A percentile compares a stretch with the other conserved stretches of the same genome.
Conservation (phyloP, 1,140 invertebrate species). For the Hirudo medicinalis region DNA sequence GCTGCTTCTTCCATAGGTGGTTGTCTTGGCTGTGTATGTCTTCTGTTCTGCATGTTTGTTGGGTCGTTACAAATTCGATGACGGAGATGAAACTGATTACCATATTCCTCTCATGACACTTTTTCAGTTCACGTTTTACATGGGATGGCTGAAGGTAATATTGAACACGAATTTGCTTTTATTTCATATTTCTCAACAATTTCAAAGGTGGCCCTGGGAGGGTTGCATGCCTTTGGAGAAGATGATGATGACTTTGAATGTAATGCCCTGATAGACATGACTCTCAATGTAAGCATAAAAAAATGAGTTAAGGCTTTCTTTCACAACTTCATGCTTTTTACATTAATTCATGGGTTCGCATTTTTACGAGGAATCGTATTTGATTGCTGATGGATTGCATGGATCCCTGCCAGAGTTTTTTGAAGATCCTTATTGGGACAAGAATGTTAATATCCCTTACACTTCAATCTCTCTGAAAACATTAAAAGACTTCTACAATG, state of each 20-base stretch:
- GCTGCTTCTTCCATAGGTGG: slow-evolving; percentile 50
- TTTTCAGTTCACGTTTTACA: slow-evolving; percentile 67
- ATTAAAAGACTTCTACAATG: slow-evolving; percentile 9
- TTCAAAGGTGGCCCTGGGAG: not conserved
- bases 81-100: slow-evolving; percentile 48
- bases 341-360: not conserved
- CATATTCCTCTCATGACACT: slow-evolving; percentile 50
- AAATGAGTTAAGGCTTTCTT: not conserved
- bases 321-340: not conserved
- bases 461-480: not conserved
- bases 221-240: slow-evolving; percentile 1
- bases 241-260: slow-evolving; percentile 10
- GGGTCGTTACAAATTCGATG: slow-evolving; percentile 65
- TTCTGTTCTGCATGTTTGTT: slow-evolving; percentile 70
- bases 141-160: slow-evolving; percentile 68
- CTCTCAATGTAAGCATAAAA: not conserved
- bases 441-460: not conserved
- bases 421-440: not conserved
- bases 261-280: slow-evolving; percentile 3
- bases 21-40: slow-evolving; percentile 76
- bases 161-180: slow-evolving; percentile 20
- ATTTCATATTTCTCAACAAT: too few species aligned
- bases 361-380: not conserved
- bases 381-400: slow-evolving; percentile 5
- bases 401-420: not conserved